Percentiles rank a stretch among this genome's conserved stretches.
Evolutionary conservation across 2,113 vertebrate species (phyloP).

Genomic region (Monopterus albus): DNA sequence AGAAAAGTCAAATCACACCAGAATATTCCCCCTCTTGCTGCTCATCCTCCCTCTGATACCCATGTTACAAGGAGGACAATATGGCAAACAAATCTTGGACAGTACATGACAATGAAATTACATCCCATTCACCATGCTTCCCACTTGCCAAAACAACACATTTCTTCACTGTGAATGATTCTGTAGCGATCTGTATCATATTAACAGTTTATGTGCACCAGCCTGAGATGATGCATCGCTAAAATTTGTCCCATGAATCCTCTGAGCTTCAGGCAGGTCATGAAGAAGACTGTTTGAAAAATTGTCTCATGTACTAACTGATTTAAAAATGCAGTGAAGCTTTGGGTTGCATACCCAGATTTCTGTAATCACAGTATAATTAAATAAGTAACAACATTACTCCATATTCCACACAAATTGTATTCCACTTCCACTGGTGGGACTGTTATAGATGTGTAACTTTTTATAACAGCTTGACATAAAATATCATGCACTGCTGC

Average conservation of each 20-base stretch:
- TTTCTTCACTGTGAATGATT: conserved; percentile 1
- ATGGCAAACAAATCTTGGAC: conserved; percentile 56
- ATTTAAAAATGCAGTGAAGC: conserved; percentile 11
- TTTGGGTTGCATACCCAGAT: conserved; percentile 14
- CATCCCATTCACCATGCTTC: background rate
- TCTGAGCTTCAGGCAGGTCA: conserved; percentile 11
- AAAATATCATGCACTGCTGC: conserved; percentile 19
- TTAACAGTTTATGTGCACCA: conserved; percentile 12
- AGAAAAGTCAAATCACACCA: conserved; percentile 54
- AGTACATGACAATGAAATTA: background rate
- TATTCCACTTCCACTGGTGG: conserved; percentile 8
- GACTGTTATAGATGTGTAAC: background rate
- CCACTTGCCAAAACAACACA: conserved; percentile 1
- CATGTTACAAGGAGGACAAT: conserved; percentile 42
- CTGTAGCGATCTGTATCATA: background rate
- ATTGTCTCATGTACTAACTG: background rate
- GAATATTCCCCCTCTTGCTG: conserved; percentile 10
- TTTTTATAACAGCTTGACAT: conserved; percentile 11
- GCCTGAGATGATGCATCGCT: background rate
- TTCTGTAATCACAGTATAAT: conserved; percentile 24
- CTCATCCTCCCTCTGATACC: conserved; percentile 4
- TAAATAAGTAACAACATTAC: conserved; percentile 30
- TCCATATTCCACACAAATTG: background rate
- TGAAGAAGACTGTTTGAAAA: background rate
- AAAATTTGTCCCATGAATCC: background rate